Base-by-base conservation (phyloP, 2,888 invertebrate genomes). In the Stomorhina lunata region DNA sequence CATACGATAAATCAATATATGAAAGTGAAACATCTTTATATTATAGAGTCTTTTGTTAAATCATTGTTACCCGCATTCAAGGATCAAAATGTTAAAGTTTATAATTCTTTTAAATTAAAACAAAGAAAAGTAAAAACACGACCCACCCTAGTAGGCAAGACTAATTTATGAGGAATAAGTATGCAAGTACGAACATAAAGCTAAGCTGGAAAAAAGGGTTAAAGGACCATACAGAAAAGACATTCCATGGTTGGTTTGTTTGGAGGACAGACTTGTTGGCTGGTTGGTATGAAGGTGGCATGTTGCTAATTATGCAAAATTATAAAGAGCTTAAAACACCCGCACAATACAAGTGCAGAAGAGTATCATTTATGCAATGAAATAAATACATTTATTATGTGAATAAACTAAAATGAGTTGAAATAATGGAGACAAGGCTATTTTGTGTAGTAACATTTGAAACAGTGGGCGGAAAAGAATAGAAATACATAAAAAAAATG, bases 241-340 rank as follows among this genome's bases (percentile, higher is more conserved):
- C 32, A 48, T 20, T 34, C 15, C 48, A 48, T 66, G 45, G 25
- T n/a, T 57, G 34, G 40, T 20, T 48, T 48, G 15, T 4, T 55
- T 57, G n/a, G 10, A 65, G n/a, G 37, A 37, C 12, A n/a, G 29
- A 7, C 27, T 43, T 43, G 43, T n/a, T 75, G 43, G 34, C 15
- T 57, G 22, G 37, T 15, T 17, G 48, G 17, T 59, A 22, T 27
- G 29, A 32, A 48, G 57, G 72, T 77, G 72, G 66, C 66, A 61
- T 27, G 61, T 53, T 53, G 32, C 27, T 69, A 72, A 71, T 81
- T 71, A 72, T 72, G 45, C 61, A 77, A 69, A 69, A 63, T 32
- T 29, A 37, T 32, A 59, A 45, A 65, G 27, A 48, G 29, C 34
- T 59, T 37, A 15, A 63, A 45, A 55, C 50, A 59, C 34, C 32